Conservation (phyloP, 2,888 invertebrate genomes). For the Pandemis corylana region DNA sequence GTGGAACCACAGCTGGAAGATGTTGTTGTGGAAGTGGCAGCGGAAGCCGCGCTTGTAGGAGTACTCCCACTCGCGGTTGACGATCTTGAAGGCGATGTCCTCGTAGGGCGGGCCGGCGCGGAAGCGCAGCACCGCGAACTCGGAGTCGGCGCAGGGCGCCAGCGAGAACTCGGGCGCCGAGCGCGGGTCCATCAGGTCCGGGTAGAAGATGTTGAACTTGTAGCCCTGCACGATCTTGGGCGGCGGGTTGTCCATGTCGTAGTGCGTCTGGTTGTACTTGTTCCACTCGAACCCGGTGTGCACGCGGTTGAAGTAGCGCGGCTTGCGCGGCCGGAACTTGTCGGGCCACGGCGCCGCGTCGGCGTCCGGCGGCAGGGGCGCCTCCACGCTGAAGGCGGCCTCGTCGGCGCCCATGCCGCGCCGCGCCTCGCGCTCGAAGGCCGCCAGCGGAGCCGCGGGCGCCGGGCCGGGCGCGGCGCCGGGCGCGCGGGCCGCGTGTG, state of each 20-base stretch:
- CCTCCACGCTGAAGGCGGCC: constrained; percentile 96
- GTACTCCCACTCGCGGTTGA: constrained; percentile 99
- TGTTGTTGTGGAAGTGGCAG: constrained; percentile 99
- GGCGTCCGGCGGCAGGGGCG: constrained; percentile 92
- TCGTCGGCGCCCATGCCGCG: constrained; percentile 94
- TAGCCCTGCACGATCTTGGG: constrained; percentile 99
- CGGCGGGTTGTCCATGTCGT: constrained; percentile 99
- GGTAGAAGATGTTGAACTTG: constrained; percentile 99
- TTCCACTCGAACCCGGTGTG: constrained; percentile 99
- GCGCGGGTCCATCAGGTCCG: constrained; percentile 97
- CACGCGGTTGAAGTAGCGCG: constrained; percentile 97
- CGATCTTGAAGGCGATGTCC: constrained; percentile 99
- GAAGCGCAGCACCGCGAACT: constrained; percentile 97
- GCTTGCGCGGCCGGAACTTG: constrained; percentile 98
- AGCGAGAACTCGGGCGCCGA: constrained; percentile 97
- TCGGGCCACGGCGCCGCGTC: constrained; percentile 95
- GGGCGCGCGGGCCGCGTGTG: constrained; percentile 76
- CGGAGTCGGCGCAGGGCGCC: constrained; percentile 94
- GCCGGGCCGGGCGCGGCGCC: constrained; percentile 83
- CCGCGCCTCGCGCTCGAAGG: constrained; percentile 71
- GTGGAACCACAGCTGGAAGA: constrained; percentile 99
- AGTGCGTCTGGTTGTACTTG: constrained; percentile 99
- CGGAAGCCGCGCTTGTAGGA: constrained; percentile 99
- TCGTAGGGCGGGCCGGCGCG: constrained; percentile 99
- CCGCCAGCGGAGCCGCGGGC: constrained; percentile 86